Evolutionary conservation across 1,140 invertebrate genomes (phyloP).

Genomic region (Drosophila saltans): DNA sequence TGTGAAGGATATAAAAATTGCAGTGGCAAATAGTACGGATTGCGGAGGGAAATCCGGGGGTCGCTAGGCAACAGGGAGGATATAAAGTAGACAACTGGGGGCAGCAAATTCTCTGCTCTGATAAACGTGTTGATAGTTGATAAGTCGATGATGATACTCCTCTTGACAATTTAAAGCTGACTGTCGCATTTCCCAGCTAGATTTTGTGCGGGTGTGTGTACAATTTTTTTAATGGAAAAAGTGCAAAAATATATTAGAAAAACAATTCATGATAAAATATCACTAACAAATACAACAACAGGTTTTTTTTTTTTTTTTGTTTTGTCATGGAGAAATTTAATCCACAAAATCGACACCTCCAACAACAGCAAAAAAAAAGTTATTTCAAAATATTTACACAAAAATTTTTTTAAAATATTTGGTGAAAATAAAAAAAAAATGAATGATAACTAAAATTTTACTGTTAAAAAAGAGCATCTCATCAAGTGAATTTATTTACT

Average conservation of each 20-base stretch:
- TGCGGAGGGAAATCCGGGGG: not conserved
- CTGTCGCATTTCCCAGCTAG: not conserved
- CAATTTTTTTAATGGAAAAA: not conserved
- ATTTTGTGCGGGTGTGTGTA: not conserved
- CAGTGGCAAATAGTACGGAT: constrained; percentile 34
- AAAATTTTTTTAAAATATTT: no score
- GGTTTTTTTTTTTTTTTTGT: no score
- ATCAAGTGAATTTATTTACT: no score
- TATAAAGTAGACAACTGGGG: constrained; percentile 61
- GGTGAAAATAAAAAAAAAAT: no score
- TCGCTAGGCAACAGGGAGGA: not conserved
- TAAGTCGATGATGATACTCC: constrained; percentile 29
- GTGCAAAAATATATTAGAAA: not conserved
- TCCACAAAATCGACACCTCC: no score
- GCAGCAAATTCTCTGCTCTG: constrained; percentile 46
- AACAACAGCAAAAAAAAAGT: no score
- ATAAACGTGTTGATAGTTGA: constrained; percentile 64
- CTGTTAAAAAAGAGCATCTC: no score
- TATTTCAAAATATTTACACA: no score
- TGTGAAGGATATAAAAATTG: constrained; percentile 76
- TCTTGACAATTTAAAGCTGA: constrained; percentile 42
- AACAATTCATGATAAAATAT: not conserved
- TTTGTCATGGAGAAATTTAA: no score
- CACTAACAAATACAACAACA: no score
- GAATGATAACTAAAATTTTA: no score